Conservation (phyloP, 2,888 invertebrate genomes). For the Drosophila sordidula region DNA sequence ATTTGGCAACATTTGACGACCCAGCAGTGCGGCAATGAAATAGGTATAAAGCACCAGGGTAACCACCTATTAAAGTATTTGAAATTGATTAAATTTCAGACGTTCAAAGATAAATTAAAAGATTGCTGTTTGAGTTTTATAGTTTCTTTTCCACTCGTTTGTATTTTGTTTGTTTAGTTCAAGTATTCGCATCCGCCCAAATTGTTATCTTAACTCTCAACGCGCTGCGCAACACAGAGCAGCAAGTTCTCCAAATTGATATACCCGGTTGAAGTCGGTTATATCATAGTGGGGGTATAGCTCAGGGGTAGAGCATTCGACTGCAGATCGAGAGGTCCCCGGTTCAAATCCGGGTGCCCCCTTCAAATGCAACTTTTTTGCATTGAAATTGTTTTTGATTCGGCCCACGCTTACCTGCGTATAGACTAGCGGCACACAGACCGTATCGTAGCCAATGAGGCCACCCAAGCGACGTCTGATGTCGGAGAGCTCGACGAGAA, state of each 20-base stretch:
- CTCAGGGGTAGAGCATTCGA: slow-evolving; percentile 80
- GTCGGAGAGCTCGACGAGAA: slow-evolving; percentile 94
- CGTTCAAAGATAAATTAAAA: slow-evolving; percentile 13
- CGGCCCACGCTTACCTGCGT: slow-evolving; percentile 89
- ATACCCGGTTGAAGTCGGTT: neutral
- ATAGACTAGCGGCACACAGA: slow-evolving; percentile 96
- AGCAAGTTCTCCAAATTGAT: slow-evolving; percentile 1
- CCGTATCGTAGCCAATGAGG: slow-evolving; percentile 95
- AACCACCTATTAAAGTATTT: slow-evolving; percentile 89
- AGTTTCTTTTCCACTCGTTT: neutral
- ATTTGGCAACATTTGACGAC: slow-evolving; percentile 91
- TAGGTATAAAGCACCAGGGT: slow-evolving; percentile 96
- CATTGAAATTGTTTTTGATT: neutral
- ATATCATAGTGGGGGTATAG: slow-evolving; percentile 63
- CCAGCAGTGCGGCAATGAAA: slow-evolving; percentile 94
- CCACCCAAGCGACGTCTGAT: slow-evolving; percentile 93
- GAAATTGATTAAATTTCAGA: slow-evolving; percentile 10
- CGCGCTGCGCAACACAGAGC: neutral
- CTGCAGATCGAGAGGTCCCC: slow-evolving; percentile 81
- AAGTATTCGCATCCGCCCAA: slow-evolving; percentile 23
- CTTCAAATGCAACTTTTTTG: neutral
- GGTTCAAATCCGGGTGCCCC: slow-evolving; percentile 65
- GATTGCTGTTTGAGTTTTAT: neutral
- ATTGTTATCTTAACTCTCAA: slow-evolving; percentile 26
- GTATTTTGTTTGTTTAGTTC: neutral